Conservation (phyloP, 2,113 vertebrate species). For the Thamnaconus septentrionalis region DNA sequence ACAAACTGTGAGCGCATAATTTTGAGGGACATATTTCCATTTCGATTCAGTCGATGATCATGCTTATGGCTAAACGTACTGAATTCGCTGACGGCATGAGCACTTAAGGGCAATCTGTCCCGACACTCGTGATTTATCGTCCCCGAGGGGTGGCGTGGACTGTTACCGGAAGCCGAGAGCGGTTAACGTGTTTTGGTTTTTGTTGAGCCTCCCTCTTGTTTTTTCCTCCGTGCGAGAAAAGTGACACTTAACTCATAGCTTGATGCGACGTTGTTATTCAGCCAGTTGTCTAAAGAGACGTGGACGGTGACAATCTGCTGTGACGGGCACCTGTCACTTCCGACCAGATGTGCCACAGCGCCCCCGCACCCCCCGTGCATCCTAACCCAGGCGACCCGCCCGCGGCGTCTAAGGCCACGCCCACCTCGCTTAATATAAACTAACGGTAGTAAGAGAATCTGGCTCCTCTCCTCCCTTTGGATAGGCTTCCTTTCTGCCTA, state of each 20-base stretch:
- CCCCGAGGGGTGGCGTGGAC: conserved; percentile 30
- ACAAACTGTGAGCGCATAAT: conserved; percentile 7
- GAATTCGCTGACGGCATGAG: conserved; percentile 12
- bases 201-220: conserved; percentile 2
- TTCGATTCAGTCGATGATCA: conserved; percentile 15
- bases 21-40: conserved; percentile 17
- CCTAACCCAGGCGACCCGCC: background rate
- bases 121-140: conserved; percentile 13
- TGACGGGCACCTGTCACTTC: conserved; percentile 62
- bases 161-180: conserved; percentile 44
- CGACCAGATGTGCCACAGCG: background rate
- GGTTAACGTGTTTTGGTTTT: conserved; percentile 24
- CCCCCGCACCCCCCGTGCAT: background rate
- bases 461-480: background rate
- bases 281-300: no score
- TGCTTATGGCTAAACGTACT: conserved; percentile 24
- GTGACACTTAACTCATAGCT: background rate
- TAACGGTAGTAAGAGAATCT: conserved; percentile 50
- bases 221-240: conserved; percentile 5
- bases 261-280: background rate
- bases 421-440: background rate
- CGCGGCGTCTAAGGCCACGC: background rate
- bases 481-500: conserved; percentile 20
- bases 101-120: background rate
- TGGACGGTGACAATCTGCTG: background rate